These are phyloP conservation scores for Ruditapes philippinarum DNA, from an alignment of 1,140 invertebrate genomes.

Conservation along the genomic window DNA sequence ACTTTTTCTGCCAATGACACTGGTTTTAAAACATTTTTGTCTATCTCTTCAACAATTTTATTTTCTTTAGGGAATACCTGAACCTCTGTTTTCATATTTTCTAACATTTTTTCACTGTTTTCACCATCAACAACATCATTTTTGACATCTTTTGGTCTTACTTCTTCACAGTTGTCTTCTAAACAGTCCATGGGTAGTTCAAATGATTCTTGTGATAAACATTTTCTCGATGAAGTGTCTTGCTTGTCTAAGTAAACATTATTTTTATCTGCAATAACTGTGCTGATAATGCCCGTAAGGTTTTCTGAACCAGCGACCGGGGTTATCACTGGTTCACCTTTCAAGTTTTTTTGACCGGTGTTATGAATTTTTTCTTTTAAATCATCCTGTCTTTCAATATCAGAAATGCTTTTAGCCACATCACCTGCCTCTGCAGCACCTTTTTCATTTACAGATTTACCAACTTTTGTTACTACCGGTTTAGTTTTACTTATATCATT, in stretches of 20 bases:
- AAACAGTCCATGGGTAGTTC: background rate
- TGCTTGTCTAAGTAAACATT: background rate
- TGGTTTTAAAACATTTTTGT: too few species aligned
- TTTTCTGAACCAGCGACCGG: constrained; percentile 25
- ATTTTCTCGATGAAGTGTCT: background rate
- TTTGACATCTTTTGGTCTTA: background rate
- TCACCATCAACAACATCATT: constrained; percentile 45
- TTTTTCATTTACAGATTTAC: background rate
- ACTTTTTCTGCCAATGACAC: too few species aligned
- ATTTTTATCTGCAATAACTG: background rate
- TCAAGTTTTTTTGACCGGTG: constrained; percentile 43
- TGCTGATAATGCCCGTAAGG: background rate
- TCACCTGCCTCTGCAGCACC: background rate
- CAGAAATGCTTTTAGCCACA: background rate
- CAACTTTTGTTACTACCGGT: background rate
- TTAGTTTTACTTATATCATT: background rate
- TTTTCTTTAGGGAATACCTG: too few species aligned
- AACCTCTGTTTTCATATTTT: too few species aligned
- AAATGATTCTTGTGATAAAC: background rate
- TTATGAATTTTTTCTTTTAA: background rate
- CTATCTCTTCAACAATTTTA: too few species aligned
- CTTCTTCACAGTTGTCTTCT: background rate
- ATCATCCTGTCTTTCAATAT: background rate
- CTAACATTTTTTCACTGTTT: background rate
- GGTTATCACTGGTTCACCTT: constrained; percentile 34